phyloP scores from a whole-genome alignment of 2,113 vertebrate genomes.

The Pseudorasbora parva region DNA sequence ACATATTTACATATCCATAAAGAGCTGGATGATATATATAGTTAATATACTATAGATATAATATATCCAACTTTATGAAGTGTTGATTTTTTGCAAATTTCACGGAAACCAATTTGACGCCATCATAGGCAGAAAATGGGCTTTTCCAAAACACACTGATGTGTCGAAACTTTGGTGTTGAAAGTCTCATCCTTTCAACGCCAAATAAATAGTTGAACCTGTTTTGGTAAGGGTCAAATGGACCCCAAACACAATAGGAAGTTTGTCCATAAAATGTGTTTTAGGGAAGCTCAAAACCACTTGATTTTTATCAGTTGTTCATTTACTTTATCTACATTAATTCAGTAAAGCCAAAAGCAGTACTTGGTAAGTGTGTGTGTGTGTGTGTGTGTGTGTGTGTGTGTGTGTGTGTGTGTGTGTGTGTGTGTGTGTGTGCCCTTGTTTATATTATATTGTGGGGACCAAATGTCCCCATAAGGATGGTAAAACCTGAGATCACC shows the following conservation, averaged over 20 bases:
- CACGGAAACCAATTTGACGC: background rate
- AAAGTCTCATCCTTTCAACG: background rate
- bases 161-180: background rate
- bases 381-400: slow-evolving; percentile 26
- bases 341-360: background rate
- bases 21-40: background rate
- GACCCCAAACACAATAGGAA: no score
- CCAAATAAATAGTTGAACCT: no score
- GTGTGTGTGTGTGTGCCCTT: slow-evolving; percentile 26
- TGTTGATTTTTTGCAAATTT: background rate
- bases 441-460: no score
- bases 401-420: background rate
- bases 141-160: background rate
- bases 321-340: background rate
- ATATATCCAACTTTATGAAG: background rate
- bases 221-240: no score
- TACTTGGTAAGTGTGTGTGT: no score
- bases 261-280: background rate
- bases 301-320: background rate
- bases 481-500: no score
- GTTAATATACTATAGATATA: background rate
- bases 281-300: background rate
- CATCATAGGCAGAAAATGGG: background rate
- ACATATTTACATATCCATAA: background rate
- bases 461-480: no score